Percentiles rank a stretch among this genome's conserved stretches.
phyloP scores from a whole-genome alignment of 1,140 invertebrate genomes.

The Dreissena polymorpha region DNA sequence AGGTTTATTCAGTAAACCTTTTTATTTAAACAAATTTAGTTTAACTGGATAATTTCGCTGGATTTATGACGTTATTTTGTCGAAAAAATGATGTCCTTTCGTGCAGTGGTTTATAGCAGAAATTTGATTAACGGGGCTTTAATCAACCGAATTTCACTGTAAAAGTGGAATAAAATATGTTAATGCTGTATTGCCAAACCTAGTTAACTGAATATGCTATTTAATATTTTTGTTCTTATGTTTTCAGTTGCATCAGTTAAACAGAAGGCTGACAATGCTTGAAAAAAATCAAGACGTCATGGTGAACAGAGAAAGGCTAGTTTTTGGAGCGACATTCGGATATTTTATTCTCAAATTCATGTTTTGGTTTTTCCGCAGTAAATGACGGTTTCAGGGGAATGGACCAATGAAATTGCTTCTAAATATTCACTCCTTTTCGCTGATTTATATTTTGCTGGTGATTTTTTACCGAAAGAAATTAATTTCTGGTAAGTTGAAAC shows the following conservation, averaged over 20 bases:
- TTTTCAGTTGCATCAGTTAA: slow-evolving; percentile 63
- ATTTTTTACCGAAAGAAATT: slow-evolving; percentile 34
- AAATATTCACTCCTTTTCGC: slow-evolving; percentile 30
- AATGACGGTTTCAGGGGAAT: slow-evolving; percentile 37
- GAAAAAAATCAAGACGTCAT: slow-evolving; percentile 66
- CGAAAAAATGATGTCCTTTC: too few species aligned
- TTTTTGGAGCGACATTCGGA: slow-evolving; percentile 63
- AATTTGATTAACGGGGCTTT: too few species aligned
- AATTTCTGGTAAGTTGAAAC: slow-evolving; percentile 7
- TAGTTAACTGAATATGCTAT: too few species aligned
- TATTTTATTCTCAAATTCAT: slow-evolving; percentile 65
- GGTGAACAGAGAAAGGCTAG: slow-evolving; percentile 58
- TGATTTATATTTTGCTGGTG: slow-evolving; percentile 24
- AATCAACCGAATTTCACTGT: too few species aligned
- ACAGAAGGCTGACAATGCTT: slow-evolving; percentile 58
- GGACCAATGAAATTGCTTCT: slow-evolving; percentile 10
- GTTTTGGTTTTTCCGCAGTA: slow-evolving; percentile 58
- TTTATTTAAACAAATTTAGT: too few species aligned
- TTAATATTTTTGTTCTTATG: too few species aligned
- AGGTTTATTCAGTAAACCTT: too few species aligned
- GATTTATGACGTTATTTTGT: too few species aligned
- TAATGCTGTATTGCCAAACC: too few species aligned
- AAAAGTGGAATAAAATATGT: too few species aligned
- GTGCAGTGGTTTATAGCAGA: too few species aligned
- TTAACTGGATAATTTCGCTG: too few species aligned